Base-by-base conservation (phyloP, 2,797 vertebrate species). In the Taenioides sp. region DNA sequence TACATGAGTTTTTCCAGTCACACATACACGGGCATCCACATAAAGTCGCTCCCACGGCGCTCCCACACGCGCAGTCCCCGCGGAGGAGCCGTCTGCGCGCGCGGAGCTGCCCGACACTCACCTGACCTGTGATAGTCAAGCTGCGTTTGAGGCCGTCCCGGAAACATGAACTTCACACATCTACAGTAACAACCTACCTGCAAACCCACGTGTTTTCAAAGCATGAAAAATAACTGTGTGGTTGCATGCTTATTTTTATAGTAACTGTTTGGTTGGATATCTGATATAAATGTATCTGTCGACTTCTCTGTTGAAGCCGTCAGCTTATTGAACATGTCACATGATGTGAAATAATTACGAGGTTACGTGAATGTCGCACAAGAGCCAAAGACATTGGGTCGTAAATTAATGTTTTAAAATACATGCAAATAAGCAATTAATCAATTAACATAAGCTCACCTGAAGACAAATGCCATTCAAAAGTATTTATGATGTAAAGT, bases 111-210 rank as follows among this genome's bases (percentile, higher is more conserved):
- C 75, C 80, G 60, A 69, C 73, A 43, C 58, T 82, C 87, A 89
- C 84, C 87, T 88, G 87, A 85, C 83, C 83, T 87, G 85, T 85
- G 86, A 88, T 70, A 69, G 69, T n/a, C 69, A 28, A 14, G 80
- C 25, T 68, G 84, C 83, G 16, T 88, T 87, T 82, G 84, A 0
- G 70, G 9, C 27, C 57, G 3, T 7, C 77, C 75, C 80, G 85
- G 4, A 78, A 77, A n/a, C 61, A 2, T n/a, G 2, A 34, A 0
- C 11, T 22, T 37, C n/a, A 16, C 49, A 54, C 22, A 18, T 4
- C 61, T 14, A 43, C 4, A 57, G 22, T 12, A 57, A 10, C 9
- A 4, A 63, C 7, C 20, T 37, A 37, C 11, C 1, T 14, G 22
- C 22, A 23, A 4, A 3, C 12, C 16, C 28, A 16, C 11, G 16